phyloP scores from a whole-genome alignment of 2,113 vertebrate species.

The Manacus vitellinus region DNA sequence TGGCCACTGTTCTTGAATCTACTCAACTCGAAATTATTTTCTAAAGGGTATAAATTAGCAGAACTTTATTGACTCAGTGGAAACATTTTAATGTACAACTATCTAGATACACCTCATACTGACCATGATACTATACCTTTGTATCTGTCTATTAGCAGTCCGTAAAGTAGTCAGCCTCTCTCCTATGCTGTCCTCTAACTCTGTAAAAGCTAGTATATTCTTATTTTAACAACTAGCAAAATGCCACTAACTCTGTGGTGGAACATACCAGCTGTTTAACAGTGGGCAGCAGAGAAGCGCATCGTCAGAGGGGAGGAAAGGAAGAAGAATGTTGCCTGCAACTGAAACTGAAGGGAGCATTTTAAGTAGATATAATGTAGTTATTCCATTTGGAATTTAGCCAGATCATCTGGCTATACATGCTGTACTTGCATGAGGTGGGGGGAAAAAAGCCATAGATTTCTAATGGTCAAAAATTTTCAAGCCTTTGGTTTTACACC shows the following conservation, averaged over 20 bases:
- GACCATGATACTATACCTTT: background rate
- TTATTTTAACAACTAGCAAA: background rate
- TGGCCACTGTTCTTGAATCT: background rate
- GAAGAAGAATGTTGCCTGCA: background rate
- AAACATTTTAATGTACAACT: background rate
- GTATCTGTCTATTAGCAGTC: background rate
- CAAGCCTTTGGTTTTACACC: background rate
- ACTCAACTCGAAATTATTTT: background rate
- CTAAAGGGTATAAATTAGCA: background rate
- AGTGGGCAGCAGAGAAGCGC: background rate
- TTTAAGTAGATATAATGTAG: background rate
- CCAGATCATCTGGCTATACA: background rate
- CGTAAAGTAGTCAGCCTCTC: background rate
- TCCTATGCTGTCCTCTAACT: background rate
- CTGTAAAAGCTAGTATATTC: background rate
- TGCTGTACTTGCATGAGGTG: background rate
- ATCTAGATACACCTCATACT: background rate
- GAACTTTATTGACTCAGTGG: background rate
- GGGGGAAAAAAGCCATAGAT: background rate
- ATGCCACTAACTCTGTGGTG: background rate
- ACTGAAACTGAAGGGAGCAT: background rate
- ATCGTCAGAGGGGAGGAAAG: fast-evolving
- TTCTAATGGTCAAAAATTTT: background rate
- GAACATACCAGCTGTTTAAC: background rate
- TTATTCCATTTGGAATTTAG: conserved; percentile 18